These are phyloP conservation scores for Catamblyrhynchus diadema DNA, from an alignment of 2,797 vertebrate genomes.

Conservation along the genomic window DNA sequence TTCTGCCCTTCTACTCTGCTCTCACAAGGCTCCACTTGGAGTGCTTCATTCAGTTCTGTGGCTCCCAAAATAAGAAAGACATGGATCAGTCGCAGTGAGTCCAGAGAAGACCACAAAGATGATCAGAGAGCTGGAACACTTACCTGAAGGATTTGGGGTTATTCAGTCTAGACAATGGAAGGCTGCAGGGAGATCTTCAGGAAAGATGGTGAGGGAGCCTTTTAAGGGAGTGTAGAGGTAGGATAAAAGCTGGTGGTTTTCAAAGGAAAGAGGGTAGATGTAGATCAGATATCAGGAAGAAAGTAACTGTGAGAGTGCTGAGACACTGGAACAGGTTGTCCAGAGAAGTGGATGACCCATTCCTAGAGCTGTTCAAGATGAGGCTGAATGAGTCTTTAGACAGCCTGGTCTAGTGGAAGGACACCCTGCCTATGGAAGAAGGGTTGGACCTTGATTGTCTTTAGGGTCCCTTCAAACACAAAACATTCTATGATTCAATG, in stretches of 20 bases:
- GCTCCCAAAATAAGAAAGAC: neutral
- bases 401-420: neutral
- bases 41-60: neutral
- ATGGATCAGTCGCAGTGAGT: neutral
- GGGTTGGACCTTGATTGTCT: neutral
- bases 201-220: neutral
- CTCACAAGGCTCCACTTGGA: neutral
- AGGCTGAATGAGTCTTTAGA: neutral
- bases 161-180: neutral
- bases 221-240: neutral
- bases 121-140: neutral
- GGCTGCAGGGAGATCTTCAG: neutral
- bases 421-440: neutral
- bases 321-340: neutral
- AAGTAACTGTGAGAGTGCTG: neutral
- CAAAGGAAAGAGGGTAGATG: neutral
- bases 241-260: neutral
- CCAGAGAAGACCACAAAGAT: neutral
- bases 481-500: neutral
- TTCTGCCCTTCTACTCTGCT: neutral
- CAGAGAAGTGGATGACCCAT: neutral
- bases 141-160: neutral
- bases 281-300: neutral
- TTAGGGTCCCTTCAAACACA: neutral
- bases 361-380: neutral